phyloP scores from a whole-genome alignment of 2,888 invertebrate genomes.

The Agrenia bidenticulata region DNA sequence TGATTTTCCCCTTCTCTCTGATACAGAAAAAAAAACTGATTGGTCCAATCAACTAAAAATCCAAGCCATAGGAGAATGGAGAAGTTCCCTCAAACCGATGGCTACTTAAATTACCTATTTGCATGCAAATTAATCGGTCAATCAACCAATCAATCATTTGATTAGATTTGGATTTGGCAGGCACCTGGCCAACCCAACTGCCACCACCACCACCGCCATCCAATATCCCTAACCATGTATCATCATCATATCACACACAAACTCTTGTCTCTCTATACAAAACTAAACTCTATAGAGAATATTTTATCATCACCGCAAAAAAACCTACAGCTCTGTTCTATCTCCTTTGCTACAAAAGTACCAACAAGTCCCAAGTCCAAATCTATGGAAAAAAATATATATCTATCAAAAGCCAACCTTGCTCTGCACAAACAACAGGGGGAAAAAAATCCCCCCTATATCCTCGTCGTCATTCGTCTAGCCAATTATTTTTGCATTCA shows the following conservation, averaged over 20 bases:
- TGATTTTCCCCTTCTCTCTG: no score
- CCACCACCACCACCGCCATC: background rate
- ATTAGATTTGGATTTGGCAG: constrained; percentile 27
- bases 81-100: constrained; percentile 25
- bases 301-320: background rate
- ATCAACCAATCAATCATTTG: constrained; percentile 42
- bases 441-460: no score
- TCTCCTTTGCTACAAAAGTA: no score
- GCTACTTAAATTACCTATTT: constrained; percentile 38
- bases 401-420: no score
- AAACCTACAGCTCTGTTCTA: no score
- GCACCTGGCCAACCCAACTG: constrained; percentile 6
- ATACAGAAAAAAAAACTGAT: no score
- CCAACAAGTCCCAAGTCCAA: no score
- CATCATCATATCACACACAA: background rate
- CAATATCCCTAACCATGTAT: background rate
- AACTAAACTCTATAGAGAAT: background rate
- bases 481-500: no score
- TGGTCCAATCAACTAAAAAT: no score
- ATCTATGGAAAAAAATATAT: no score
- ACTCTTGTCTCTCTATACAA: background rate
- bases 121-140: constrained; percentile 44
- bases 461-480: no score
- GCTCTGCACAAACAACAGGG: no score
- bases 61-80: constrained; percentile 20